Base-by-base conservation (phyloP, 1,140 invertebrate genomes). In the Ericerus pela region DNA sequence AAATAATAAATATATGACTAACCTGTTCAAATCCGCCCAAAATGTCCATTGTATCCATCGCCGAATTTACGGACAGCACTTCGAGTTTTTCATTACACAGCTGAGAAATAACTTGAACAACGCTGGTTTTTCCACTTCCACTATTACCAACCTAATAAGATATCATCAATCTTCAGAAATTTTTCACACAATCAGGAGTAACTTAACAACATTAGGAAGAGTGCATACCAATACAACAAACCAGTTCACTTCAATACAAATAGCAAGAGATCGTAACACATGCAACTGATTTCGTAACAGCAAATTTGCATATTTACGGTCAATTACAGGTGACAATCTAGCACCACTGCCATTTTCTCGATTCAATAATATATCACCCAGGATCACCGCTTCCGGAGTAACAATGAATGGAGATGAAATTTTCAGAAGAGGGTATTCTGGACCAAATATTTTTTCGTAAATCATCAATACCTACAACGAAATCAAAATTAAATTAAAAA, bases 1-100 rank as follows among this genome's bases (percentile, higher is more conserved):
- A n/a, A n/a, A n/a, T n/a, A n/a, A n/a, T n/a, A n/a, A n/a, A n/a
- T n/a, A n/a, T n/a, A n/a, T n/a, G n/a, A 70, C 76, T 76, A 61
- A 93, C 85, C 77, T 97, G 94, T 77, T 97, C 92, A 70, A 95
- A 98, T 33, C 90, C 89, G 51, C 94, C 94, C 4, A 98, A 74
- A 41, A 98, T 79, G 68, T 97, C 94, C 0, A 85, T 89, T 0
- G 93, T 94, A 66, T 97, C 94, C 80, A 93, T 96, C 36, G 88
- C 81, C 30, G 88, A 85, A 66, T 89, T 95, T 14, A 96, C 81
- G n/a, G 82, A 76, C 54, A 97, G 70, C 1, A 85, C 80, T 61
- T 80, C 75, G 2, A 97, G 71, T 53, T 79, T 73, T 59, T 80
- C 76, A 1, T 87, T 88, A 1, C 77, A 75, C 2, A 96, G 65